Conservation (phyloP, 2,797 vertebrate species). For the Clarias laeviceps region DNA sequence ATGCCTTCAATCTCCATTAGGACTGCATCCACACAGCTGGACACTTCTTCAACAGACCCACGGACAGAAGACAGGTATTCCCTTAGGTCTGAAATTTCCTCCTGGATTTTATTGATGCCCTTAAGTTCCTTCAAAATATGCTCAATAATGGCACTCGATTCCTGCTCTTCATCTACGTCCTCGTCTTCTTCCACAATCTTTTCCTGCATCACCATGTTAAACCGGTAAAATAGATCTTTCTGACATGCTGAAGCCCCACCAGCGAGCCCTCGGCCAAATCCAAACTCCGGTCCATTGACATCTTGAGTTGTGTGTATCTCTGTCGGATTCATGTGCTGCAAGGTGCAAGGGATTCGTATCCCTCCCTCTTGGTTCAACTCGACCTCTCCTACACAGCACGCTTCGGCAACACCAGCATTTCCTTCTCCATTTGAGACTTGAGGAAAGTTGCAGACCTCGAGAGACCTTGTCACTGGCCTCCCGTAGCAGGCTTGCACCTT, state of each 20-base stretch:
- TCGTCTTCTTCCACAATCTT: constrained; percentile 49
- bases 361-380: constrained; percentile 80
- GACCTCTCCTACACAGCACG: constrained; percentile 75
- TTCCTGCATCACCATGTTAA: constrained; percentile 61
- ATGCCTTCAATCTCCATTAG: constrained; percentile 79
- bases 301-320: constrained; percentile 51
- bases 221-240: constrained; percentile 70
- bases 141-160: constrained; percentile 76
- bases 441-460: constrained; percentile 56
- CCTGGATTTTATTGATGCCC: constrained; percentile 82
- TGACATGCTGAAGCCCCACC: constrained; percentile 46
- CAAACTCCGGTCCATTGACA: constrained; percentile 62
- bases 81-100: constrained; percentile 80
- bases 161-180: constrained; percentile 64
- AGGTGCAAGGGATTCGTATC: constrained; percentile 75
- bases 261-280: constrained; percentile 21
- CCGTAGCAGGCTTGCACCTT: constrained; percentile 41
- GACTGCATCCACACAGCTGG: constrained; percentile 80
- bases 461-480: constrained; percentile 54
- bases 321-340: constrained; percentile 64
- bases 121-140: constrained; percentile 80
- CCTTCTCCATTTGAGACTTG: constrained; percentile 66
- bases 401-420: constrained; percentile 47
- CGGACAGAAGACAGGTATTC: constrained; percentile 78
- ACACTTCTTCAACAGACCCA: constrained; percentile 82